Conservation (phyloP, 2,797 vertebrate genomes). For the Malacoctenus gilli region DNA sequence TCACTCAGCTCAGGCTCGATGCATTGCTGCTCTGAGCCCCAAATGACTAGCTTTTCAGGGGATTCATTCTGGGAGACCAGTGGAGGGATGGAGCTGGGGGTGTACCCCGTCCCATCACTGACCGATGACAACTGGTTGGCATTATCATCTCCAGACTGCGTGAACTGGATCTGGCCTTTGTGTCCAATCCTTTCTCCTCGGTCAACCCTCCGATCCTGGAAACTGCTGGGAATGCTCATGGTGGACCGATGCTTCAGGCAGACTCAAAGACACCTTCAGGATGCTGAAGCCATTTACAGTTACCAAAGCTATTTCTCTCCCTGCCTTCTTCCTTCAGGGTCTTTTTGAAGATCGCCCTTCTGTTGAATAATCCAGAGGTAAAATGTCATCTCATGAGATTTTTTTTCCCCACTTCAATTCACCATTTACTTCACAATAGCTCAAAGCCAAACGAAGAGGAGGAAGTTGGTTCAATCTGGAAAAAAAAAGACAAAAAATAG, state of each 20-base stretch:
- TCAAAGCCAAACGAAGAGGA: slow-evolving; percentile 14
- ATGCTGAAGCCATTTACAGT: slow-evolving; percentile 72
- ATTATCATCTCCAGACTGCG: slow-evolving; percentile 86
- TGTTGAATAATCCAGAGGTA: slow-evolving; percentile 44
- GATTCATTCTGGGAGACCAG: slow-evolving; percentile 79
- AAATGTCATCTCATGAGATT: slow-evolving; percentile 68
- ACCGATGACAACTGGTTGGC: slow-evolving; percentile 85
- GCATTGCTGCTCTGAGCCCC: slow-evolving; percentile 79
- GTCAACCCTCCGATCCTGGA: slow-evolving; percentile 74
- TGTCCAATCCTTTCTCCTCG: slow-evolving; percentile 84
- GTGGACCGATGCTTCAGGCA: slow-evolving; percentile 36
- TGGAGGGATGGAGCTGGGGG: slow-evolving; percentile 72
- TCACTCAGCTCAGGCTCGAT: slow-evolving; percentile 76
- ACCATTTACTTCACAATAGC: slow-evolving; percentile 31
- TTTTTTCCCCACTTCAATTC: slow-evolving; percentile 23
- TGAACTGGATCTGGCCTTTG: slow-evolving; percentile 75
- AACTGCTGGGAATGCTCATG: slow-evolving; percentile 78
- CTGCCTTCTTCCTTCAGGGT: slow-evolving; percentile 18
- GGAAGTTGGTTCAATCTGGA: slow-evolving; percentile 59
- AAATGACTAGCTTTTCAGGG: slow-evolving; percentile 80
- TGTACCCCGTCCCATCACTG: slow-evolving; percentile 65
- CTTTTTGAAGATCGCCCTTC: slow-evolving; percentile 27
- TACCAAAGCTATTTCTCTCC: slow-evolving; percentile 22
- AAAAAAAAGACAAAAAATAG: slow-evolving; percentile 43
- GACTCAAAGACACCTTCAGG: slow-evolving; percentile 58